Evolutionary conservation across 2,797 vertebrate species (phyloP), one percentile per base, ranked within the genome.

Genomic region (Alosa sapidissima): DNA sequence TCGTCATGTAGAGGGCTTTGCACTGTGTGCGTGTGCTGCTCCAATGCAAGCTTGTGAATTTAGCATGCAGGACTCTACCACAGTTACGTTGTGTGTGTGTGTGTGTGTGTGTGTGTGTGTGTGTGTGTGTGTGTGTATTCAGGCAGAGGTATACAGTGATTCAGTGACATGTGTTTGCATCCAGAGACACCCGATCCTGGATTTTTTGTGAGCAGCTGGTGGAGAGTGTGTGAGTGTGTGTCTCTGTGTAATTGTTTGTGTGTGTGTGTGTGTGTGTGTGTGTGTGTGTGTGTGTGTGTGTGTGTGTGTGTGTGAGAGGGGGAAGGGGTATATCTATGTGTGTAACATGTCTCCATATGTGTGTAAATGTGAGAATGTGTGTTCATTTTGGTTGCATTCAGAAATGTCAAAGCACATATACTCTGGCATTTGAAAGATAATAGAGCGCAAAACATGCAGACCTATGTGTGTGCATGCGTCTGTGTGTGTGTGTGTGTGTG

Each of bases 281-380:
- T n/a, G 58, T n/a, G 58, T 62, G 58, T 24, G 3, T 24, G 1
- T 62, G 58, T 62, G 58, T n/a, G 19, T 62, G 58, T 24, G n/a
- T 62, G 58, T 62, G 60, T 28, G 60, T 33, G 28, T 33, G 24
- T 21, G 6, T 14, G 1, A 13, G 60, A 21, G 5, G 5, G 11
- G 28, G 62, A n/a, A 4, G 10, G 24, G 0, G 10, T 33, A 6
- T 11, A 1, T 3, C 2, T 13, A 5, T 33, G 62, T 68, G 62
- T 33, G 62, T 58, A 41, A 16, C 55, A 58, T 99, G 99, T 88
- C 97, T 99, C 88, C 98, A 95, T 90, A 99, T 55, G 52, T 55
- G 52, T 19, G 16, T 16, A 11, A 55, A 11, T 19, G 52, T 51
- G 49, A 1, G 9, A 51, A 11, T 9, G 8, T 55, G 52, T 19